Conservation (phyloP, 2,888 invertebrate genomes). For the Spodoptera exigua region DNA sequence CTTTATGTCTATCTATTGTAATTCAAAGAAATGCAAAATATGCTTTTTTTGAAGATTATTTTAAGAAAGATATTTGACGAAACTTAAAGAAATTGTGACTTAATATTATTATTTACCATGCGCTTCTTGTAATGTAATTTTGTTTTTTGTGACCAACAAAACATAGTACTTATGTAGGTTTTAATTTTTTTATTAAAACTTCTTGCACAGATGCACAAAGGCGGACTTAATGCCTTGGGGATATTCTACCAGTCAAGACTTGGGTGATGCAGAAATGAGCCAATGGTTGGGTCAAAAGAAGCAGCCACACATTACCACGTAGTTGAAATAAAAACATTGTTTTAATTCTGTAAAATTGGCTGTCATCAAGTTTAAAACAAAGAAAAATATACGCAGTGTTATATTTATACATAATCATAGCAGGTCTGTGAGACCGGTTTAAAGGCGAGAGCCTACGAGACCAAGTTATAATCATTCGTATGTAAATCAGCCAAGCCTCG, state of each 20-base stretch:
- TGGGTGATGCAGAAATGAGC: too few relatives aligned
- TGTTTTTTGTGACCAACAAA: too few relatives aligned
- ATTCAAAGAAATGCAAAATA: constrained; percentile 71
- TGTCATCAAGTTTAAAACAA: neutral
- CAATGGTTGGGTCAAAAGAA: too few relatives aligned
- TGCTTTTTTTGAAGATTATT: constrained; percentile 31
- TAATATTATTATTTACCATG: too few relatives aligned
- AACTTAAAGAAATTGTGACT: too few relatives aligned
- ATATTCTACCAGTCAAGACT: too few relatives aligned
- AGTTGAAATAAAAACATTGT: neutral
- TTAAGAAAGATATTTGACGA: neutral
- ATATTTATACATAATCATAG: constrained; percentile 16
- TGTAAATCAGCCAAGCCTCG: constrained; percentile 82
- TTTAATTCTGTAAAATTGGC: neutral
- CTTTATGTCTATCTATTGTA: constrained; percentile 65
- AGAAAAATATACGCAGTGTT: constrained; percentile 9
- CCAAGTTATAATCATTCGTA: constrained; percentile 86
- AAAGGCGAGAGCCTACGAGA: constrained; percentile 64
- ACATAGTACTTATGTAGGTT: too few relatives aligned
- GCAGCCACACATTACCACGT: neutral
- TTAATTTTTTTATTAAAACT: neutral
- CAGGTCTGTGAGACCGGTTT: constrained; percentile 54
- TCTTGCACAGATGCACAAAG: too few relatives aligned
- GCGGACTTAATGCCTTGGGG: too few relatives aligned
- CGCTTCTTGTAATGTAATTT: too few relatives aligned